Evolutionary conservation across 2,113 vertebrate genomes (phyloP), one percentile per base, ranked within the genome.

Genomic region (Brachyhypopomus occidentalis): DNA sequence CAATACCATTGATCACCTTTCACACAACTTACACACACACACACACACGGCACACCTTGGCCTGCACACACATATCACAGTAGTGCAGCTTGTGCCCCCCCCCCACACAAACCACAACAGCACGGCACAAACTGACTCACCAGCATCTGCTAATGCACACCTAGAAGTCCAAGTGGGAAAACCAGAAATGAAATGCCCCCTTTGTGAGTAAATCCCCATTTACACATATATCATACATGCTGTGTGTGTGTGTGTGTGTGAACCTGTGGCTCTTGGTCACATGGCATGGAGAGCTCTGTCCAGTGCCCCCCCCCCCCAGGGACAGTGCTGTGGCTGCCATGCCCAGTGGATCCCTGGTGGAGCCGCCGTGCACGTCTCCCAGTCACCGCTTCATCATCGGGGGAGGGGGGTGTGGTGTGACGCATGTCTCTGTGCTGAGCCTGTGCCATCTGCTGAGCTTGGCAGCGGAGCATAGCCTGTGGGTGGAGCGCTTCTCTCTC

Each of bases 361-460:
- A 67, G 67, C 62, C 77, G 62, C 48, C 16, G 74, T 83, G 62
- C 63, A 52, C 55, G 36, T 56, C 38, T 17, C 66, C 66, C 66
- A 72, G 38, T 73, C 69, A 63, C 67, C 23, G 58, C 78, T 83
- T 85, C 71, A 79, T 85, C 80, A 85, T 72, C 34, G 72, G 78
- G 34, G 78, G 52, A 66, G 80, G 73, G 64, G 64, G 73, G 27
- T 30, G 41, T 81, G 30, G 58, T 81, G 72, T 75, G 62, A 75
- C 63, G 34, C 85, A 69, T 79, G 48, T 27, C 62, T 30, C 74
- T 67, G 69, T 71, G 77, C 74, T 55, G 55, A 63, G 78, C 71
- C 75, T 73, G 36, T 82, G 85, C 79, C 85, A 84, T 75, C 78
- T 83, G 72, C 71, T 81, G 81, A 77, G 74, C 84, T 79, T 85